phyloP scores from a whole-genome alignment of 2,113 vertebrate species.

The Origma solitaria region DNA sequence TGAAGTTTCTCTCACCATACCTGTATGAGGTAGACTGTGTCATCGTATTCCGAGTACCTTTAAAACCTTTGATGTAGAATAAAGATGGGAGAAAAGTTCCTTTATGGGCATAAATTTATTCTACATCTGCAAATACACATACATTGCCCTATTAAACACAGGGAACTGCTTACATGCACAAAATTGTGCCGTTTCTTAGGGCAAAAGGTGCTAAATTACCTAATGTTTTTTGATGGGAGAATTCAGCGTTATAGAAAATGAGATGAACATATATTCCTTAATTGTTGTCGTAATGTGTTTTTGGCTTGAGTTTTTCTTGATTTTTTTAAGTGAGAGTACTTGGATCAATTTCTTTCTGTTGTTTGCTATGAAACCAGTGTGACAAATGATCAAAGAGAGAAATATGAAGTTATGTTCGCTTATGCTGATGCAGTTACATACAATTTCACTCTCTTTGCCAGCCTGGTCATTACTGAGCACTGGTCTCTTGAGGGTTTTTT shows the following conservation, averaged over 20 bases:
- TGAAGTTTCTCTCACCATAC: background rate
- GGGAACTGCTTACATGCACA: background rate
- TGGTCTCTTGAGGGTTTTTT: background rate
- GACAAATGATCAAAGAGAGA: background rate
- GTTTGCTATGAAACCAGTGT: background rate
- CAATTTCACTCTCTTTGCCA: background rate
- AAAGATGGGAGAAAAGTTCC: background rate
- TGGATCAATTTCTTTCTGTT: background rate
- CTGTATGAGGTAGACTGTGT: background rate
- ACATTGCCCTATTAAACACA: background rate
- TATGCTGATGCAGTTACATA: background rate
- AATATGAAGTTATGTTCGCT: background rate
- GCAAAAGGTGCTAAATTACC: background rate
- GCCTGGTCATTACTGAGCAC: background rate
- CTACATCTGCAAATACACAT: background rate
- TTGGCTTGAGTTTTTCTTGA: background rate
- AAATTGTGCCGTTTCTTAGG: background rate
- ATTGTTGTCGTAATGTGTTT: background rate
- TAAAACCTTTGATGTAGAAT: background rate
- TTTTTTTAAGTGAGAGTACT: background rate
- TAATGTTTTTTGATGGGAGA: background rate
- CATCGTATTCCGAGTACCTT: background rate
- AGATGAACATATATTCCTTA: background rate
- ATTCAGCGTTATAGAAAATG: background rate
- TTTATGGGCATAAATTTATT: background rate